These are phyloP conservation scores for Manis pentadactyla DNA, from an alignment of 2,797 vertebrate genomes.

Conservation along the genomic window DNA sequence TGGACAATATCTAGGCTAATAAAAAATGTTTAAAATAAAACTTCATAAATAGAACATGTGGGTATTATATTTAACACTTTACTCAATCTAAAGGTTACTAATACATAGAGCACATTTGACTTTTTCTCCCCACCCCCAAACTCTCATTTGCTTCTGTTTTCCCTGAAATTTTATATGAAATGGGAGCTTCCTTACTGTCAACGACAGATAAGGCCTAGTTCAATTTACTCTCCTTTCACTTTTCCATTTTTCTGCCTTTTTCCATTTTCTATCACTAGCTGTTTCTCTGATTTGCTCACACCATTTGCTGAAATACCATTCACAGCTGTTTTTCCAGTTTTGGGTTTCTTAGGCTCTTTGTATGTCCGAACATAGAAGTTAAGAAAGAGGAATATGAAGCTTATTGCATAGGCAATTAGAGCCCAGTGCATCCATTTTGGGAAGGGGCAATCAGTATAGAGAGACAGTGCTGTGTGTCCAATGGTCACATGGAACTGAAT, in stretches of 20 bases:
- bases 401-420: slow-evolving; percentile 96
- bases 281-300: slow-evolving; percentile 92
- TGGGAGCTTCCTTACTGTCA: slow-evolving; percentile 86
- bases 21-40: slow-evolving; percentile 86
- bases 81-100: slow-evolving; percentile 86
- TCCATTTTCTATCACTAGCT: slow-evolving; percentile 91
- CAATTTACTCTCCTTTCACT: slow-evolving; percentile 95
- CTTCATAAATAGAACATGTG: slow-evolving; percentile 88
- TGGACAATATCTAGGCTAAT: slow-evolving; percentile 82
- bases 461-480: slow-evolving; percentile 97
- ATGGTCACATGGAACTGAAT: slow-evolving; percentile 98
- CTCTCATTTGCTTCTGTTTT: slow-evolving; percentile 73
- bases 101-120: slow-evolving; percentile 81
- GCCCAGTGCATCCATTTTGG: slow-evolving; percentile 99
- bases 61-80: slow-evolving; percentile 84
- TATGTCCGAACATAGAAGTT: slow-evolving; percentile 99
- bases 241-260: slow-evolving; percentile 96
- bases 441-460: slow-evolving; percentile 98
- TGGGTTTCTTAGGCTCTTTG: slow-evolving; percentile 93
- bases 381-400: slow-evolving; percentile 97
- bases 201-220: slow-evolving; percentile 87
- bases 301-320: slow-evolving; percentile 94
- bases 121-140: slow-evolving; percentile 76
- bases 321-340: slow-evolving; percentile 89
- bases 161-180: slow-evolving; percentile 81